phyloP scores from a whole-genome alignment of 1,140 invertebrate species.

The Hylaeus volcanicus region DNA sequence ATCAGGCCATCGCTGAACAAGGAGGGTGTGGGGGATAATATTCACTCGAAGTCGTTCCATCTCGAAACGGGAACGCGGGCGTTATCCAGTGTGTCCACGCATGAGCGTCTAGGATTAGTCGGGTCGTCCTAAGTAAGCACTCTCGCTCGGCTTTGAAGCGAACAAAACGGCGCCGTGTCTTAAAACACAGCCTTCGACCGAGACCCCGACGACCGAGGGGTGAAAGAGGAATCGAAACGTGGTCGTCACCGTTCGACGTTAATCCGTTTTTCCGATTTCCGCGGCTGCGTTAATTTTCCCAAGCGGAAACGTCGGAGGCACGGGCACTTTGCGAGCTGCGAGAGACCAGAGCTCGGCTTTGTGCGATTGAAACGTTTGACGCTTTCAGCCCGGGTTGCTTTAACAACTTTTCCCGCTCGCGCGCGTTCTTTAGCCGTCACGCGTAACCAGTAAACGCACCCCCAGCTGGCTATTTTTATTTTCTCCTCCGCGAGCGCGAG shows the following conservation, averaged over 20 bases:
- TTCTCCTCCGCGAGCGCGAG: not conserved
- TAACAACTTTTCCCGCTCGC: constrained; percentile 15
- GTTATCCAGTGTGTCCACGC: constrained; percentile 61
- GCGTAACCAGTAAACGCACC: constrained; percentile 28
- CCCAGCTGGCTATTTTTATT: constrained; percentile 6
- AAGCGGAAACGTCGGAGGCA: not conserved
- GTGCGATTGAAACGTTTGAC: constrained; percentile 36
- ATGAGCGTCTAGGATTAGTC: constrained; percentile 63
- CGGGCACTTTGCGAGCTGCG: not conserved
- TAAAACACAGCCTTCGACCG: constrained; percentile 29
- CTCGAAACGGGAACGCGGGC: constrained; percentile 49
- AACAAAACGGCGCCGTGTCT: constrained; percentile 44
- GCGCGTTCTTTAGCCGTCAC: constrained; percentile 34
- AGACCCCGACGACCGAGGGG: not conserved
- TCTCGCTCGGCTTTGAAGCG: constrained; percentile 28
- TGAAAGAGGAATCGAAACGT: not conserved
- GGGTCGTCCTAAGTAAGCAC: constrained; percentile 62
- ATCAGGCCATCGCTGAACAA: constrained; percentile 5
- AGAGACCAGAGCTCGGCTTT: constrained; percentile 15
- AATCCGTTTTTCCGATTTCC: not conserved
- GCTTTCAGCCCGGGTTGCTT: constrained; percentile 20
- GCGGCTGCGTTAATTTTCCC: not conserved
- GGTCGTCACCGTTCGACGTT: not conserved
- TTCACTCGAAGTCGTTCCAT: constrained; percentile 21
- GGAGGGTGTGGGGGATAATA: not conserved